Evolutionary conservation across 2,797 vertebrate genomes (phyloP).

Genomic region (Cossypha dichroa): DNA sequence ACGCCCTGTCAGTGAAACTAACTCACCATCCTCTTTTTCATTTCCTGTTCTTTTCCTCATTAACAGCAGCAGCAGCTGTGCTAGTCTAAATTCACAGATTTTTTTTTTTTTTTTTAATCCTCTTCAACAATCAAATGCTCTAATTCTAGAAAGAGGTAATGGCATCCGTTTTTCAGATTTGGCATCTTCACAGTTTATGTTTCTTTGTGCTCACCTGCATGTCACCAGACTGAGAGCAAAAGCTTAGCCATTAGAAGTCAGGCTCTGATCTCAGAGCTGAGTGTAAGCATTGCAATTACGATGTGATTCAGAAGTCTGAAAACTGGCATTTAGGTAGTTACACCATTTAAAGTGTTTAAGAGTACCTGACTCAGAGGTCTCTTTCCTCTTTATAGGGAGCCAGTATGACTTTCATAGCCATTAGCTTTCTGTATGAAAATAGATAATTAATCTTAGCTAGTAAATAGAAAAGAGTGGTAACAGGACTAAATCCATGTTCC

Average conservation of each 20-base stretch:
- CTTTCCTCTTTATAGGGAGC: neutral
- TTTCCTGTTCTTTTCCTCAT: constrained; percentile 12
- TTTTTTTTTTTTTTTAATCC: neutral
- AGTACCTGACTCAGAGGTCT: neutral
- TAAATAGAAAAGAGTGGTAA: neutral
- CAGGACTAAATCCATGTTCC: neutral
- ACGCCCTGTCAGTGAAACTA: neutral
- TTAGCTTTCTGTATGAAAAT: neutral
- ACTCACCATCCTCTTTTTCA: neutral
- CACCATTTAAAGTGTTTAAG: neutral
- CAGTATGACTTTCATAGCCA: neutral
- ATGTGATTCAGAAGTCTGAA: neutral
- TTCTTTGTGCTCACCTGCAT: neutral
- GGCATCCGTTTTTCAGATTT: neutral
- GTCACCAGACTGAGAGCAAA: neutral
- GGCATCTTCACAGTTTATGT: neutral
- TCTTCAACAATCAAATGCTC: neutral
- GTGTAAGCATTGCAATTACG: neutral
- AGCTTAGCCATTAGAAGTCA: neutral
- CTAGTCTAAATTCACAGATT: neutral
- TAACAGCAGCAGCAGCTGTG: constrained; percentile 14
- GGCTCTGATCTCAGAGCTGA: neutral
- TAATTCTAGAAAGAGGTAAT: neutral
- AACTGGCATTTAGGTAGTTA: neutral
- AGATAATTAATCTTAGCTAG: neutral